Conservation (phyloP, 2,888 invertebrate genomes). For the Ypsolopha scabrella region DNA sequence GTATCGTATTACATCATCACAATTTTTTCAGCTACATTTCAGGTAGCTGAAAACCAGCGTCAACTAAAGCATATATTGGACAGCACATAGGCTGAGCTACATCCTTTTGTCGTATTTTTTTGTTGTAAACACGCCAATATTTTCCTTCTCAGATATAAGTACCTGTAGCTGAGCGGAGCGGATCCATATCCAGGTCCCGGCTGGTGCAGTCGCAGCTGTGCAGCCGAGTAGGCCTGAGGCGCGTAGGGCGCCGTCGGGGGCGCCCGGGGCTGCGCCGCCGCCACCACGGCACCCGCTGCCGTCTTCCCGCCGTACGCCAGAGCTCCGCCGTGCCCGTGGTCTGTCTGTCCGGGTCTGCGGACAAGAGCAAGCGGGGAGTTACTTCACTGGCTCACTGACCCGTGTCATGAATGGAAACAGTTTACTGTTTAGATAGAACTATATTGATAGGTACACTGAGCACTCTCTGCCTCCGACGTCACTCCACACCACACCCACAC, state of each 20-base stretch:
- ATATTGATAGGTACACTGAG: too few species aligned
- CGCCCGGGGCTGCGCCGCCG: conserved; percentile 45
- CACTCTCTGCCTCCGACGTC: too few species aligned
- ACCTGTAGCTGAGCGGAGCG: conserved; percentile 60
- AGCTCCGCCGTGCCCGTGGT: conserved; percentile 52
- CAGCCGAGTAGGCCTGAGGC: conserved; percentile 45
- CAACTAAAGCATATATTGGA: too few species aligned
- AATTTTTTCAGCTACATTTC: too few species aligned
- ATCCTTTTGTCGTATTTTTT: too few species aligned
- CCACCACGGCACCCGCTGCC: conserved; percentile 40
- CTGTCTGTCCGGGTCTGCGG: conserved; percentile 59
- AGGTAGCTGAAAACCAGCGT: too few species aligned
- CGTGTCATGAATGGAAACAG: not conserved
- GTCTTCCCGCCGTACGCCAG: conserved; percentile 61
- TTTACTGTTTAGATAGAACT: too few species aligned
- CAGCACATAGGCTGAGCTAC: too few species aligned
- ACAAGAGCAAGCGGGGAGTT: conserved; percentile 11
- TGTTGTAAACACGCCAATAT: too few species aligned
- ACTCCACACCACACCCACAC: too few species aligned
- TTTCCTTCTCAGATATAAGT: too few species aligned
- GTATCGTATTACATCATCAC: too few species aligned
- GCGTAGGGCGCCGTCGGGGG: conserved; percentile 56
- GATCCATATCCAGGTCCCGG: conserved; percentile 59
- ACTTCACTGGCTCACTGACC: not conserved
- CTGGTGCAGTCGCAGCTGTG: conserved; percentile 55